Evolutionary conservation across 2,888 invertebrate genomes (phyloP), one percentile per base, ranked within the genome.

Genomic region (Eupithecia inturbata): DNA sequence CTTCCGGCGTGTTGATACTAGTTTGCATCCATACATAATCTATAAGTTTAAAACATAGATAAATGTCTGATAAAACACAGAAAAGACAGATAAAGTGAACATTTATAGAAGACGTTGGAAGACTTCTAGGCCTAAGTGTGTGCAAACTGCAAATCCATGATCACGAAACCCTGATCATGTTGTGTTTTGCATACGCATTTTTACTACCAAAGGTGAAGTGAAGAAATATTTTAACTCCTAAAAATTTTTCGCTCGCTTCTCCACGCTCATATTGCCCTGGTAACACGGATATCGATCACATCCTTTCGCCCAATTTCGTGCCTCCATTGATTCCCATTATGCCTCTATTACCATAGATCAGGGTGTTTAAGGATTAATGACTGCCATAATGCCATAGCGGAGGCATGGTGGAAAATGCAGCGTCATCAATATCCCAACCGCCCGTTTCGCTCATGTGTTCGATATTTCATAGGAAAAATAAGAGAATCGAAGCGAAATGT

Each of bases 371-470:
- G 67, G 72, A 79, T 79, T 76, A 79, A 79, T 76, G 77, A 69
- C 45, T 63, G 45, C 76, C 68, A 49, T 73, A 74, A 73, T 72
- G 67, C 31, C 60, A 76, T 77, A 73, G 69, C 67, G 76, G 67
- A 53, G 70, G 67, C 74, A 64, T 69, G 71, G 68, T 68, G 53
- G 41, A 72, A 75, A 71, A 71, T 62, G 73, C 73, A 57, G 49
- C 77, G 70, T 76, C 78, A 79, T 79, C 76, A 76, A 79, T 78
- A 77, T 49, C 49, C 69, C 67, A 45, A 68, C 67, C 76, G 75
- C 71, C 75, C 70, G 68, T 49, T 72, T 33, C 72, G 68, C 73
- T 70, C 45, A 72, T 28, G 41, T n/a, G 57, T 70, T 67, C 73
- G 57, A 78, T 78, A 74, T 73, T 73, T 77, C 71, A 75, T 26